Evolutionary conservation across 2,888 invertebrate species (phyloP).

Genomic region (Thumatha senex): DNA sequence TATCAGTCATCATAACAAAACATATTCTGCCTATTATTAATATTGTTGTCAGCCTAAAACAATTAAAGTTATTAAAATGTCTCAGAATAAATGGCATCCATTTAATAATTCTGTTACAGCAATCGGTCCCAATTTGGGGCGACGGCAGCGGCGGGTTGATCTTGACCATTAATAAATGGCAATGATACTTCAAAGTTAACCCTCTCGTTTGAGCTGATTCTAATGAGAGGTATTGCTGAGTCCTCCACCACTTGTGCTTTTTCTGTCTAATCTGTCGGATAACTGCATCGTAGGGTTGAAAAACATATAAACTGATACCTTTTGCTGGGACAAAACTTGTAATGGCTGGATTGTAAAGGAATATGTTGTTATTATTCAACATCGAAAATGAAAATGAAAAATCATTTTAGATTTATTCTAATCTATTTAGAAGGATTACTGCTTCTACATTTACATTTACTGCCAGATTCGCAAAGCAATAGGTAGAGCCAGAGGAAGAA

Average conservation of each 20-base stretch:
- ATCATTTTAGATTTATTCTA: too few species aligned
- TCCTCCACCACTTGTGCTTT: conserved; percentile 48
- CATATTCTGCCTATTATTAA: conserved; percentile 6
- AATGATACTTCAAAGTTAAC: conserved; percentile 80
- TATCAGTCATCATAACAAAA: too few species aligned
- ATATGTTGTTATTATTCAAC: neutral
- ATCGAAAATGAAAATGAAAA: too few species aligned
- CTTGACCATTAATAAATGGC: conserved; percentile 83
- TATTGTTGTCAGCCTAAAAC: conserved; percentile 18
- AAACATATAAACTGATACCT: conserved; percentile 1
- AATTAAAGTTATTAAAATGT: conserved; percentile 38
- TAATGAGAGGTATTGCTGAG: conserved; percentile 61
- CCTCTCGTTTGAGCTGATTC: conserved; percentile 54
- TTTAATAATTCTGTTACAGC: conserved; percentile 78
- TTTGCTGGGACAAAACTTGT: neutral
- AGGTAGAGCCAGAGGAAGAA: too few species aligned
- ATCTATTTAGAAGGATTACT: too few species aligned
- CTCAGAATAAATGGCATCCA: conserved; percentile 66
- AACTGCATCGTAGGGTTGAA: conserved; percentile 8
- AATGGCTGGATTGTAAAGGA: neutral
- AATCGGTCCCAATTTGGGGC: conserved; percentile 70
- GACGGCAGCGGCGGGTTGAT: conserved; percentile 49
- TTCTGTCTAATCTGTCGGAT: conserved; percentile 36
- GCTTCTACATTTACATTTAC: too few species aligned
- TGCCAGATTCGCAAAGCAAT: too few species aligned